A percentile compares a stretch with the other conserved stretches of the same genome.
phyloP scores from a whole-genome alignment of 1,140 invertebrate species.

The Planococcus citri region DNA sequence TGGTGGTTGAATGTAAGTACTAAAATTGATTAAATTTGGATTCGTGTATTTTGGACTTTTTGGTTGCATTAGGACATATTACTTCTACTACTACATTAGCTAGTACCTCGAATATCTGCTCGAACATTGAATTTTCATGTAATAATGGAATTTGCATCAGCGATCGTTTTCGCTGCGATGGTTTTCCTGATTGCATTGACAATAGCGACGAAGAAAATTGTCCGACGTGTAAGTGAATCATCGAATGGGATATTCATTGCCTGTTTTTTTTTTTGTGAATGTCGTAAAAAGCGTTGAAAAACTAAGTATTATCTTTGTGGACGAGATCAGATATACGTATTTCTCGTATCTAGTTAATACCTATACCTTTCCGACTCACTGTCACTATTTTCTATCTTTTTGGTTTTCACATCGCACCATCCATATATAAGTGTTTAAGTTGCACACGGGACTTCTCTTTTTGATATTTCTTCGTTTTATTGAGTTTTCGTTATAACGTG shows the following conservation, averaged over 20 bases:
- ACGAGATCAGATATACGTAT: not conserved
- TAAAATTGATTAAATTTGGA: too few relatives aligned
- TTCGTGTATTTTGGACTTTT: not conserved
- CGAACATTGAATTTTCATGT: constrained; percentile 40
- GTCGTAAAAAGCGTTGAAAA: too few relatives aligned
- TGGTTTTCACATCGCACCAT: not conserved
- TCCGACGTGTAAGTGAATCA: not conserved
- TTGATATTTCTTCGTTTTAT: too few relatives aligned
- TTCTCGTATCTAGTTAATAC: constrained; percentile 3
- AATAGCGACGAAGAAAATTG: constrained; percentile 70
- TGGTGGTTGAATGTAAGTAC: too few relatives aligned
- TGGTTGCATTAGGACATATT: not conserved
- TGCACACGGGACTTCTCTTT: too few relatives aligned
- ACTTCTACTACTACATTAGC: too few relatives aligned
- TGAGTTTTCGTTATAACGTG: too few relatives aligned
- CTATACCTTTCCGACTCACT: not conserved
- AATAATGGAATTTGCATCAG: constrained; percentile 42
- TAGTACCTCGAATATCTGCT: constrained; percentile 10
- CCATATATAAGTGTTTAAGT: too few relatives aligned
- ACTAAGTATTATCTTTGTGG: too few relatives aligned
- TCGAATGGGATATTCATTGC: not conserved
- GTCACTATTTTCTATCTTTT: constrained; percentile 11
- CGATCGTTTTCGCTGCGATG: constrained; percentile 49
- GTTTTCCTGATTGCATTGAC: constrained; percentile 52
- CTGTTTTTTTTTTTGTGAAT: constrained; percentile 21